Evolutionary conservation across 2,888 invertebrate species (phyloP), one percentile per base, ranked within the genome.

Genomic region (Arrhopalites spinosus): DNA sequence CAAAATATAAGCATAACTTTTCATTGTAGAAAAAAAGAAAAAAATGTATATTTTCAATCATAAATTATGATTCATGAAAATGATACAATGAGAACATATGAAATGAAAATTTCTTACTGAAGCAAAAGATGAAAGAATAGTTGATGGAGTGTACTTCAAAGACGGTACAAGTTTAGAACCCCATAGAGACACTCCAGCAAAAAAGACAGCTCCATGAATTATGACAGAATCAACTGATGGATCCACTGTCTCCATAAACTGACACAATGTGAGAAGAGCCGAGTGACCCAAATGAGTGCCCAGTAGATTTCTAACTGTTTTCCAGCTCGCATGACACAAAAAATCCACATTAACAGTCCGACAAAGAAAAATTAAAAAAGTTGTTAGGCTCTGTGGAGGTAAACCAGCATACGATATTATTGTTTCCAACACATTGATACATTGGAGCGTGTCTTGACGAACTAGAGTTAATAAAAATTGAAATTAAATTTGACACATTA

Each of bases 201-300:
- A 96, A 88, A 96, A 96, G 67, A 97, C 92, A 72, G 96, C 95
- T n/a, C 88, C 88, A 29, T 88, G 84, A 61, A 87, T 81, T 59
- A 88, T 81, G 23, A 84, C 83, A n/a, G 82, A 81, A 78, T 86
- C 85, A 25, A 74, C 79, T 47, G 74, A 72, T 59, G 66, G 71
- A 36, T 78, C 78, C 23, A 88, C 88, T 83, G 91, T 90, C 84
- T 92, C 90, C 76, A 94, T 87, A 82, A 93, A 89, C 79, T 89
- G 88, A 84, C 92, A 92, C 92, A 96, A 91, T 82, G 92, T 92
- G 84, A 90, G 92, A 81, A 97, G 88, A 53, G 94, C 92, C 75
- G 93, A 92, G 87, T 95, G 93, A 0, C 97, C 96, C 86, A 95
- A 89, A 86, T 96, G 94, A 1, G 96, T 96, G 77, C 96, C 96